phyloP scores from a whole-genome alignment of 2,797 vertebrate genomes.

The Sphenopsis melanotis region DNA sequence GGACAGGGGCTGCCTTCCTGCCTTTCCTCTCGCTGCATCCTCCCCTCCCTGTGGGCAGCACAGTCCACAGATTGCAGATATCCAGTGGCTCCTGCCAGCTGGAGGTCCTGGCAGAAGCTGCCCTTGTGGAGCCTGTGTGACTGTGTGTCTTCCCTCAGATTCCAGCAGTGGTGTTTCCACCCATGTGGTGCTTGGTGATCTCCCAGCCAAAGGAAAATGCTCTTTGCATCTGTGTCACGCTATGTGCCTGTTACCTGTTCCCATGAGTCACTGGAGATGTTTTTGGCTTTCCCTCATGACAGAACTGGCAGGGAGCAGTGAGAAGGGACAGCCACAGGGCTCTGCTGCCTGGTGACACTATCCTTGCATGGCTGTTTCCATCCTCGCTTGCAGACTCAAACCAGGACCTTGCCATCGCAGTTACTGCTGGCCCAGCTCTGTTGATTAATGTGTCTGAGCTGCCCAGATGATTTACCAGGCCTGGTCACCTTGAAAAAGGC shows the following conservation, averaged over 20 bases:
- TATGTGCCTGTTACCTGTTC: not conserved
- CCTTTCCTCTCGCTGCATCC: not conserved
- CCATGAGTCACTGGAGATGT: not conserved
- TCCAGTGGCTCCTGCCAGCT: not conserved
- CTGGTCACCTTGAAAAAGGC: not conserved
- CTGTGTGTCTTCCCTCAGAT: not conserved
- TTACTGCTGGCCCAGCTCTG: not conserved
- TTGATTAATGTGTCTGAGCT: not conserved
- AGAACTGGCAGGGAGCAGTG: not conserved
- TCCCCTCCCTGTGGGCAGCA: fast-evolving
- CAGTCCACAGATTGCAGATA: not conserved
- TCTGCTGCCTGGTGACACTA: not conserved
- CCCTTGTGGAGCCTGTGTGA: fast-evolving
- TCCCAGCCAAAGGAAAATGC: not conserved
- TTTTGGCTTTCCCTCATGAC: not conserved
- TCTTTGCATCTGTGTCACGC: not conserved
- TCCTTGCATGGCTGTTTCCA: not conserved
- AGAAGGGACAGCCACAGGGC: not conserved
- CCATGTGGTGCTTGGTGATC: not conserved
- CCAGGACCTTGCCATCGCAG: fast-evolving
- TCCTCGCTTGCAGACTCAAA: not conserved
- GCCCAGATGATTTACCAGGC: not conserved
- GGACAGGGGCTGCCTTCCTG: not conserved
- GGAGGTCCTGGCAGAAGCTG: not conserved
- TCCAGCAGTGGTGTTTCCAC: not conserved